A percentile compares a stretch with the other conserved stretches of the same genome.
These are phyloP conservation scores for Globia sparganii DNA, from an alignment of 2,888 invertebrate genomes.

Conservation along the genomic window DNA sequence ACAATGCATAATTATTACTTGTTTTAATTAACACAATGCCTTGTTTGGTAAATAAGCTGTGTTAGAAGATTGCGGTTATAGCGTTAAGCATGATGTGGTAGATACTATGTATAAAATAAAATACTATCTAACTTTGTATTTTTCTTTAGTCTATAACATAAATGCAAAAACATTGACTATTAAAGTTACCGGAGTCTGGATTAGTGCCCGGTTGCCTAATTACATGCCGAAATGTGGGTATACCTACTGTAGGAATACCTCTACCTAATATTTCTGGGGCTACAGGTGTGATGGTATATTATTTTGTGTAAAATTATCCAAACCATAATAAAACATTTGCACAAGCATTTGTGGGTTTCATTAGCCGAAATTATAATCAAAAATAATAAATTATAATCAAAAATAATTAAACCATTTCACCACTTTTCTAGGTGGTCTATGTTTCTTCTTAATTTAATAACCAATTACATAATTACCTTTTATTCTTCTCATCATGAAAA, in stretches of 20 bases:
- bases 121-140: too few species aligned
- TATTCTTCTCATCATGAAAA: slow-evolving; percentile 3
- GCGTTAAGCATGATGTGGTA: background rate
- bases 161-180: too few species aligned
- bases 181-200: background rate
- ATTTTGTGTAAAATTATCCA: background rate
- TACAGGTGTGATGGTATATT: background rate
- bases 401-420: background rate
- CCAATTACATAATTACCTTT: background rate
- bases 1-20: slow-evolving; percentile 20
- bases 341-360: background rate
- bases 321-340: background rate
- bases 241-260: too few species aligned
- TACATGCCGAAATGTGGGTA: background rate
- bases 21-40: slow-evolving; percentile 20
- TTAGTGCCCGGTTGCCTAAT: background rate
- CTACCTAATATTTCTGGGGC: too few species aligned
- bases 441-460: background rate
- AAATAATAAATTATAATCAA: background rate
- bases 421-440: background rate
- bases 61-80: background rate
- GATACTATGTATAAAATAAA: background rate
- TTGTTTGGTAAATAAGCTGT: slow-evolving; percentile 18
- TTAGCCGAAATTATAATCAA: background rate
- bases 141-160: background rate